Base-by-base conservation (phyloP, 2,888 invertebrate genomes). In the Tiphia femorata region DNA sequence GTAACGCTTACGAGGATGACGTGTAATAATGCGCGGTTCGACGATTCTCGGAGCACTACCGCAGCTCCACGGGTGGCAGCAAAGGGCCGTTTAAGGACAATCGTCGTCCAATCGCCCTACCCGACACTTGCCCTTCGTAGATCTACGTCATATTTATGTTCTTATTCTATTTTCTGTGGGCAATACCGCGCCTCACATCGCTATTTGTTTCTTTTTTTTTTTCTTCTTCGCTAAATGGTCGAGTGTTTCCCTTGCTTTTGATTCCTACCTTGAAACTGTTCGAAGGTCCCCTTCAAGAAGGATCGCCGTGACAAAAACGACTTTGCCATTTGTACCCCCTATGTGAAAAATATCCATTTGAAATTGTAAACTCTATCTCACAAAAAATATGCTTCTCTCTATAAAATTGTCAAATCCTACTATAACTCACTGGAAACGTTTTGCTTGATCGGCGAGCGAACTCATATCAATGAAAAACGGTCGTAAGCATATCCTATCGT, bases 371-470 rank as follows among this genome's bases (percentile, higher is more conserved):
- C 58, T 68, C 76, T 80, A 75, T 73, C 62, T 75, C 76, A 75
- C 77, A 76, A 81, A 83, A 81, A 82, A 81, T 79, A 81, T 78
- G 59, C 55, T 70, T 74, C 65, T 73, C 73, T 80, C 73, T 78
- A 77, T 79, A 78, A 79, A 76, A 80, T 73, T 75, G 69, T 69
- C 59, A 69, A 66, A 69, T 60, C 52, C 62, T 66, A 64, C 63
- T 58, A n/a, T n/a, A 64, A 68, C 58, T 62, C 56, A 49, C 49
- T 49, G 68, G 58, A 57, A 66, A 63, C 52, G 50, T 58, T 41
- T 48, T 49, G 42, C 65, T 44, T 53, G 41, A 49, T 61, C 42
- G 42, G 50, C 14, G 29, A 21, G 10, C 25, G 12, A 20, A 37
- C 23, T 35, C 35, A 21, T 20, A 16, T 25, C 47, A 35, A 21